Base-by-base conservation (phyloP, 1,140 invertebrate genomes). In the Trigoniulus corallinus region DNA sequence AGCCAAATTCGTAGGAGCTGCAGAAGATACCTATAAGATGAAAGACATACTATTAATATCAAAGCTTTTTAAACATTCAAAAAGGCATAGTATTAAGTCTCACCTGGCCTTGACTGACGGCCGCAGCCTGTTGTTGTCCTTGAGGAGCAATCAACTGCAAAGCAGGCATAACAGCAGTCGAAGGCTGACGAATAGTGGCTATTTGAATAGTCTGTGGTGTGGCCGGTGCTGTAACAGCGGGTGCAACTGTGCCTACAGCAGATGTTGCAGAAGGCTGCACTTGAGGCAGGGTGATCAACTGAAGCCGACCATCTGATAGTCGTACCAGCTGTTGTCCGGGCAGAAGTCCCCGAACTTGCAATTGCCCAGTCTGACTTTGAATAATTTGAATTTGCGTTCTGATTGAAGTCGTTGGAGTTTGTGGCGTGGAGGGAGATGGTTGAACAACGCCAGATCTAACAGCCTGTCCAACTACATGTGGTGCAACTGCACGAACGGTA, bases 321-420 rank as follows among this genome's bases (percentile, higher is more conserved):
- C 93, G 84, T 22, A 94, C 79, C 23, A 94, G 69, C 59, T 94
- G 88, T 61, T 97, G 92, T n/a, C 89, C 88, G 43, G 88, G 84
- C 64, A 91, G 74, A 1, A 96, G 69, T 4, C 91, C 92, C 52
- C 84, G 76, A 2, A 95, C 88, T 64, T 89, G 87, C 0, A 95
- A 70, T 67, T 92, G 89, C 18, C 89, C 89, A 66, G 92, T 87
- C 0, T 85, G 81, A 0, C 81, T 79, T 58, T 86, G 79, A 55
- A 91, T 79, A 51, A 95, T 88, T 71, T 93, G 88, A 25, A 96
- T 82, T 63, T 85, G 82, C 18, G 54, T 52, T 20, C 56, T 21
- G 20, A 56, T 50, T 3, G 56, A 50, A 18, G 42, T 44, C 13
- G 29, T 42, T 27, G 41, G 13, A 62, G 87, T 82, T 48, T 75